These are phyloP conservation scores for Apamea sordens DNA, from an alignment of 2,888 invertebrate species.

Conservation along the genomic window DNA sequence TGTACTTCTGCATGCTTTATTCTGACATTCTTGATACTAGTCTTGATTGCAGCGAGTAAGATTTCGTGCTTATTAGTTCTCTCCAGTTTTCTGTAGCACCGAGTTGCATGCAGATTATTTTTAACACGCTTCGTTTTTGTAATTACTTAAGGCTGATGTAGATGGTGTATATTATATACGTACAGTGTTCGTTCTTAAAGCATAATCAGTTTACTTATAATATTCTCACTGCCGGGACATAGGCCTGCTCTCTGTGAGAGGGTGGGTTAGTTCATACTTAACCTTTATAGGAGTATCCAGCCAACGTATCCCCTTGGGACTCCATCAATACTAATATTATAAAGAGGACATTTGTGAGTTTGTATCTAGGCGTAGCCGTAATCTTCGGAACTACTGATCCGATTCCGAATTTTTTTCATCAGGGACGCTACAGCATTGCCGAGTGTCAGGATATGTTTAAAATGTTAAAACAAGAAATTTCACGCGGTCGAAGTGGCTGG, in stretches of 20 bases:
- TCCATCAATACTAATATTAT: not conserved
- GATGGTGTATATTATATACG: not conserved
- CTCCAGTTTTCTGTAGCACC: slow-evolving; percentile 18
- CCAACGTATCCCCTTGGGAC: not conserved
- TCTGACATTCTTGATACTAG: slow-evolving; percentile 14
- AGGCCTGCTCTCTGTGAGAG: too few relatives aligned
- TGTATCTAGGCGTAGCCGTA: not conserved
- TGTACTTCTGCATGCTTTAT: slow-evolving; percentile 24
- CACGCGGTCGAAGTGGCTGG: not conserved
- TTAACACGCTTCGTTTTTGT: slow-evolving; percentile 10
- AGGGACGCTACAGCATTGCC: not conserved
- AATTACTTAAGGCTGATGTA: not conserved
- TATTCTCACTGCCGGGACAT: too few relatives aligned
- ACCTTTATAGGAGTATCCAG: not conserved
- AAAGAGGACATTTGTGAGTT: not conserved
- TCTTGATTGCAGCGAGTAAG: not conserved
- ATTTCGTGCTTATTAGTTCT: slow-evolving; percentile 40
- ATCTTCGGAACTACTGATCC: not conserved
- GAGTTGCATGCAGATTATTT: slow-evolving; percentile 33
- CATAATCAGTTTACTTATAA: too few relatives aligned
- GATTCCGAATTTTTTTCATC: not conserved
- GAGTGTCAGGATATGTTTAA: not conserved
- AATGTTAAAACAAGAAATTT: not conserved
- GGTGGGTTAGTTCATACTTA: not conserved
- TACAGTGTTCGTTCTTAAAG: not conserved